Conservation (phyloP, 2,888 invertebrate species). For the Heteromurus nitidus region DNA sequence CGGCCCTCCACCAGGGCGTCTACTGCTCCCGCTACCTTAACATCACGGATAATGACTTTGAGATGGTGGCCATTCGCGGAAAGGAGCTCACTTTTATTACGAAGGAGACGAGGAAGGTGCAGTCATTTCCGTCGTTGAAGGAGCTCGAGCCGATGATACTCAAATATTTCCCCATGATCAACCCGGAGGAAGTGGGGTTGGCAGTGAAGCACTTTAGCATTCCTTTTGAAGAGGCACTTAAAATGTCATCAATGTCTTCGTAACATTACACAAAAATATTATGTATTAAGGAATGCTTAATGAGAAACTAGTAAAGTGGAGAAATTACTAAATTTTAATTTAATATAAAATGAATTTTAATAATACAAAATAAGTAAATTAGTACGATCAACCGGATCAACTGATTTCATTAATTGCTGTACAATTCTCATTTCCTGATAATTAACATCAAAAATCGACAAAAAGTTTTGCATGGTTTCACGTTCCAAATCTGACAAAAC, state of each 20-base stretch:
- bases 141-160: constrained; percentile 38
- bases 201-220: constrained; percentile 51
- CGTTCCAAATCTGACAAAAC: no score
- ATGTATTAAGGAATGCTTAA: no score
- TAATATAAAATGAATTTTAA: no score
- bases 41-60: constrained; percentile 62
- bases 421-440: no score
- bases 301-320: no score
- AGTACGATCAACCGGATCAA: no score
- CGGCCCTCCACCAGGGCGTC: constrained; percentile 44
- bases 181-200: constrained; percentile 21
- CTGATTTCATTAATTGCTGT: no score
- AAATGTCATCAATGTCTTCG: constrained; percentile 30
- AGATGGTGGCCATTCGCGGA: constrained; percentile 57
- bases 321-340: no score
- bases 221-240: constrained; percentile 60
- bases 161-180: constrained; percentile 66
- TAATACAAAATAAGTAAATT: no score
- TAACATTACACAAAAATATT: no score
- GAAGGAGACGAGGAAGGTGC: constrained; percentile 49
- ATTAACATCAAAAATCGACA: no score
- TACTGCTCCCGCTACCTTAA: constrained; percentile 63
- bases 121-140: constrained; percentile 45
- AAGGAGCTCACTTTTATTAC: constrained; percentile 62
- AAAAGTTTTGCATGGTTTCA: no score